Evolutionary conservation across 64 coral and sea anemone species (phyloP).

Genomic region (Dendronephthya gigantea): DNA sequence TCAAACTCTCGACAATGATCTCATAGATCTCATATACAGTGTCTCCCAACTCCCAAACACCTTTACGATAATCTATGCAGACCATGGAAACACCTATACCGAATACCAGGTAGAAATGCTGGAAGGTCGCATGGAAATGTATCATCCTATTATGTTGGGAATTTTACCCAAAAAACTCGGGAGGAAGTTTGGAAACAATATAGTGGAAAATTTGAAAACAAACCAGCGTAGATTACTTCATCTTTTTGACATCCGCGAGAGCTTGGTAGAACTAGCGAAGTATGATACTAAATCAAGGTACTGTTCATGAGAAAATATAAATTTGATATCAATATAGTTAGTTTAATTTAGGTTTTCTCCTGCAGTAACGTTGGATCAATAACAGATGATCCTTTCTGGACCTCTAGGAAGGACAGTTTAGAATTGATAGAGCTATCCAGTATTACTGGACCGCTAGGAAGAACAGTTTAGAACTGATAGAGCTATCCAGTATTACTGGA

Average conservation of each 20-base stretch:
- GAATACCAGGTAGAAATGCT: slow-evolving; percentile 16
- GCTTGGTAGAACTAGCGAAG: slow-evolving; percentile 34
- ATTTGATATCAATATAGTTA: background rate
- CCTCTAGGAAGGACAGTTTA: no score
- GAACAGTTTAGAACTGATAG: no score
- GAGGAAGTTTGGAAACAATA: slow-evolving; percentile 26
- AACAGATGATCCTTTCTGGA: no score
- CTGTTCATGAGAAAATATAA: background rate
- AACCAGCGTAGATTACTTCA: slow-evolving; percentile 46
- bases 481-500: no score
- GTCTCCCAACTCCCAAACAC: slow-evolving; percentile 35
- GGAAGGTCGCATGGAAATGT: slow-evolving; percentile 51
- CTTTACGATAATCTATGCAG: slow-evolving; percentile 50
- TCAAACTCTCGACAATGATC: slow-evolving; percentile 38
- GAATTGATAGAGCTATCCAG: no score
- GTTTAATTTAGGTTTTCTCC: no score
- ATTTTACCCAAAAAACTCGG: slow-evolving; percentile 40
- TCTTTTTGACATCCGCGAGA: slow-evolving; percentile 40
- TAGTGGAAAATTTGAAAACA: slow-evolving; percentile 19
- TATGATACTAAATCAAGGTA: background rate
- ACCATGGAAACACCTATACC: slow-evolving; percentile 61
- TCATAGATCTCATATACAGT: slow-evolving; percentile 22
- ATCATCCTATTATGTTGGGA: slow-evolving; percentile 47
- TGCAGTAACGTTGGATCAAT: no score
- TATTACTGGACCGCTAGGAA: no score